Base-by-base conservation (phyloP, 1,140 invertebrate genomes). In the Scaptomyza pallida region DNA sequence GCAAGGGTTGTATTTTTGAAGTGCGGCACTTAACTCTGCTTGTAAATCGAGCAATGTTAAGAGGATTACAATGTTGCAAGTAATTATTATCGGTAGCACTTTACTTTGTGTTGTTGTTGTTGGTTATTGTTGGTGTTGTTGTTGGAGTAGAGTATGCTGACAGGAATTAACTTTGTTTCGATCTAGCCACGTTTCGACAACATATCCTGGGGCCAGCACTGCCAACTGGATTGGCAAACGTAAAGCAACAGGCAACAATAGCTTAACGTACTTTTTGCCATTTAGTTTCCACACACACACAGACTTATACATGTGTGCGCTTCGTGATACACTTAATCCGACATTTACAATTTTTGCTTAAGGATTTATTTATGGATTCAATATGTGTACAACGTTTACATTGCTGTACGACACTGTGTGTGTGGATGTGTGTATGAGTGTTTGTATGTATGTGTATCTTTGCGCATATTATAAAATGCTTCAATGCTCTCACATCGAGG, bases 301-400 rank as follows among this genome's bases (percentile, higher is more conserved):
- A 33, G 55, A 54, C 19, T 45, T 30, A 52, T 37, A 30, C 12
- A 19, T 9, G n/a, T 13, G 55, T 44, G 41, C 4, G 55, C 60
- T 56, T 67, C 59, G 75, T 76, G 81, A 86, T 88, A 88, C 82
- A 82, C 75, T 88, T 88, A 88, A 88, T 88, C 82, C 68, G 82
- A 88, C 82, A 88, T 88, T 88, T 88, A 88, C 82, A 88, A 88
- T 88, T 88, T 88, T 82, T 88, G 82, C 82, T 88, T 82, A 82
- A 88, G 71, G 82, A 88, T 88, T 88, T 88, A 88, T 88, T 88
- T 88, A 88, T 88, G 82, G 78, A 88, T 88, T 88, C 82, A 88
- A 88, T 88, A 82, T 88, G 82, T 78, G 78, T 75, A 70, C 69
- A 63, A 35, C 57, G 81, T 70, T 80, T 64, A 56, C 62, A 64